phyloP scores from a whole-genome alignment of 2,888 invertebrate genomes.

The Conops quadrifasciatus region DNA sequence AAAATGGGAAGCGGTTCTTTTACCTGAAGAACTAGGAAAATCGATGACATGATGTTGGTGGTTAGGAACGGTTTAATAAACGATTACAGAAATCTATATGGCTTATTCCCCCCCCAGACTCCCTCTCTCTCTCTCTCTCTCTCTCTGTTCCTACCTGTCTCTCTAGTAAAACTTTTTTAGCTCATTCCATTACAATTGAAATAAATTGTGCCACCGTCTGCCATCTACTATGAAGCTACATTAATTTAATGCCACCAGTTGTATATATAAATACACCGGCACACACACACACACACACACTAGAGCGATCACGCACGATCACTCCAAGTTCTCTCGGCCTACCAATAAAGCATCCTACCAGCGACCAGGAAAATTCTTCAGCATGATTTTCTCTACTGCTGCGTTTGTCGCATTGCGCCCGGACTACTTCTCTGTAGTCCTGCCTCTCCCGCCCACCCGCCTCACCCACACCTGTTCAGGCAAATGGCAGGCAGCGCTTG shows the following conservation, averaged over 20 bases:
- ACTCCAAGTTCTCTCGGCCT: background rate
- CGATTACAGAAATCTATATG: too few species aligned
- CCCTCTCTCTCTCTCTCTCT: too few species aligned
- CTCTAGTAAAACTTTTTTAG: background rate
- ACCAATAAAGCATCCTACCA: slow-evolving; percentile 8
- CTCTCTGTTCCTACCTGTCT: background rate
- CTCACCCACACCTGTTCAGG: background rate
- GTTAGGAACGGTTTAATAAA: too few species aligned
- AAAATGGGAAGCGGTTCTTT: too few species aligned
- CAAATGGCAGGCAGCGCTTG: background rate
- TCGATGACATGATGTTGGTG: too few species aligned
- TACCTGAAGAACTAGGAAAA: too few species aligned
- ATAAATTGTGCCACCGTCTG: background rate
- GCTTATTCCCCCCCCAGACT: too few species aligned
- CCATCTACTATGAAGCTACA: background rate
- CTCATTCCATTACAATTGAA: background rate
- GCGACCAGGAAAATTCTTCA: slow-evolving; percentile 30
- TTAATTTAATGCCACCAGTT: slow-evolving; percentile 29
- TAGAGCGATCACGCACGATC: background rate
- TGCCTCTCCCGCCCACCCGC: background rate
- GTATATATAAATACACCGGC: background rate
- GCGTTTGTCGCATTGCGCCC: too few species aligned
- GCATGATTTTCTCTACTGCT: slow-evolving; percentile 15
- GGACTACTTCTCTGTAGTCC: too few species aligned
- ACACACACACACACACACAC: background rate